A percentile compares a stretch with the other conserved stretches of the same genome.
Conservation (phyloP, 2,888 invertebrate species). For the Ametastegia equiseti region DNA sequence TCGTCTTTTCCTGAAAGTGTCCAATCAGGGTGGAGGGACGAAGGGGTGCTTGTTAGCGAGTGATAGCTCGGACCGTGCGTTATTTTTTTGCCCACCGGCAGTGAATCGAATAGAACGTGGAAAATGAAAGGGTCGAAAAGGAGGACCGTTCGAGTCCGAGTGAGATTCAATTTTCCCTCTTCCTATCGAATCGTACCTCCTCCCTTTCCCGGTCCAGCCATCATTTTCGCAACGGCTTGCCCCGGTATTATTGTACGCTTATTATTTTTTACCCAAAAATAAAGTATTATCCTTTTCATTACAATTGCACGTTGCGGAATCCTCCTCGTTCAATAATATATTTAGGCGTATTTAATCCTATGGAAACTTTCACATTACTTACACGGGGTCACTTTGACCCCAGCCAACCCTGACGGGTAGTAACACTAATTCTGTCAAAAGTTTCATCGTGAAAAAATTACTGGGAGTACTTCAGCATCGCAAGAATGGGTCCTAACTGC, state of each 20-base stretch:
- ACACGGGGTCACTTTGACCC: too few relatives aligned
- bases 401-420: too few relatives aligned
- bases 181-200: background rate
- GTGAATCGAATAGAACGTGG: conserved; percentile 24
- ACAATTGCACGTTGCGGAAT: background rate
- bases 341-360: background rate
- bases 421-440: too few relatives aligned
- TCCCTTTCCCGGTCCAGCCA: background rate
- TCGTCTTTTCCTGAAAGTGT: conserved; percentile 38
- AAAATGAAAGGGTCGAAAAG: conserved; percentile 37
- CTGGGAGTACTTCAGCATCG: too few relatives aligned
- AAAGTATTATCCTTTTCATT: conserved; percentile 1
- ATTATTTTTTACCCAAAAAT: background rate
- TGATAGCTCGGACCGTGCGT: conserved; percentile 15
- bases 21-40: conserved; percentile 36
- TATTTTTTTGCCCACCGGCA: conserved; percentile 20
- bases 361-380: too few relatives aligned
- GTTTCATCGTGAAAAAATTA: too few relatives aligned
- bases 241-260: background rate
- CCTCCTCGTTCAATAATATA: background rate
- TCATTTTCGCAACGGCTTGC: background rate
- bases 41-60: conserved; percentile 44
- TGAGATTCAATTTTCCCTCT: conserved; percentile 31
- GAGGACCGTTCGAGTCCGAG: conserved; percentile 11
- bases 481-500: too few relatives aligned